Evolutionary conservation across 2,888 invertebrate species (phyloP), one percentile per base, ranked within the genome.

Genomic region (Cerceris ruficornis): DNA sequence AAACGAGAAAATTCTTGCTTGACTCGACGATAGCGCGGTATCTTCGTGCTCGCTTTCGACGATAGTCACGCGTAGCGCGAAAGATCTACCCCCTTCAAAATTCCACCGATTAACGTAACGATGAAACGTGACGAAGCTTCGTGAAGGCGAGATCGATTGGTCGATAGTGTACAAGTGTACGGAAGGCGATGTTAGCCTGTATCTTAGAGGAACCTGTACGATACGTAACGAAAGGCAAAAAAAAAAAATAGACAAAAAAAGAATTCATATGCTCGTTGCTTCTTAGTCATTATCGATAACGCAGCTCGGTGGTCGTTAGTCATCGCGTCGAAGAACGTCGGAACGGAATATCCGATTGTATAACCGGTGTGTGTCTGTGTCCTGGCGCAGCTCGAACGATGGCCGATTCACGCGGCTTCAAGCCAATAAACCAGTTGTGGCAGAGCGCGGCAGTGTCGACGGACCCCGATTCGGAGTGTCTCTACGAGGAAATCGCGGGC

Each of bases 361-460:
- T 68, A 75, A 75, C 61, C 70, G 28, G 28, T 77, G 69, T 77
- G 73, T 84, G 66, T 84, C 75, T 84, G 79, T 80, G 72, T 77
- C 80, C 77, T 77, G 83, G 67, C 78, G 69, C 75, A 90, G 89
- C 89, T 88, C 88, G 84, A 88, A 92, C 89, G 88, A 92, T 92
- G 92, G 91, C 91, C 90, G 92, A 92, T 87, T 88, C 90, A 88
- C 91, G 91, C 88, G 90, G 91, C 90, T 92, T 92, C 89, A 90
- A 90, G 88, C 92, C 92, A 91, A 92, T 92, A 92, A 92, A 90
- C 84, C 91, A 91, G 86, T 87, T 91, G 89, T 92, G 91, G 92
- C 91, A 89, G 87, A 90, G 89, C 71, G 85, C 88, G 72, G 86
- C 88, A 81, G 89, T 87, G 78, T 88, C 91, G 85, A 88, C 90